Evolutionary conservation across 1,140 invertebrate species (phyloP).

Genomic region (Argopecten irradians): DNA sequence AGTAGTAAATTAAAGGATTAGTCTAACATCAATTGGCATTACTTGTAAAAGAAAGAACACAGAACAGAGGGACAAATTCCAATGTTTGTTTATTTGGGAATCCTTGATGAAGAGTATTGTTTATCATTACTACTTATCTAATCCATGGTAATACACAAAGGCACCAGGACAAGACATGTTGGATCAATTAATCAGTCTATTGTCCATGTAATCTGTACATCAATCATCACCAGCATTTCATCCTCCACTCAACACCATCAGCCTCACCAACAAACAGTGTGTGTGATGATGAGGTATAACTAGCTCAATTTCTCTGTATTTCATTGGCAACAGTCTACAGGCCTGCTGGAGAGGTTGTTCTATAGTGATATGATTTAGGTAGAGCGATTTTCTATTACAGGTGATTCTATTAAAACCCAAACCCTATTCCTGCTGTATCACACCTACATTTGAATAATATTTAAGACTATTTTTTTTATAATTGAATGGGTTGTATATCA

Average conservation of each 20-base stretch:
- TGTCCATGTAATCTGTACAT: not conserved
- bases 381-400: not conserved
- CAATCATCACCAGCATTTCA: not conserved
- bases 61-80: too few relatives aligned
- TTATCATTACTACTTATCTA: not conserved
- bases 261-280: not conserved
- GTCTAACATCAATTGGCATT: too few relatives aligned
- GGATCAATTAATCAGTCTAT: not conserved
- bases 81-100: too few relatives aligned
- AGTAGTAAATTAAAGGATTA: not conserved
- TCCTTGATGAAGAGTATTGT: too few relatives aligned
- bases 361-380: not conserved
- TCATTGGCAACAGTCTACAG: too few relatives aligned
- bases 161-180: not conserved
- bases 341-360: not conserved
- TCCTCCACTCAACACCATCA: not conserved
- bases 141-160: not conserved
- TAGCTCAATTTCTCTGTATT: too few relatives aligned
- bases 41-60: too few relatives aligned
- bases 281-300: too few relatives aligned
- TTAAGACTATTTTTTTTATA: not conserved
- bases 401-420: not conserved
- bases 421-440: not conserved
- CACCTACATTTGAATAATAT: not conserved
- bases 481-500: too few relatives aligned